phyloP scores from a whole-genome alignment of 2,888 invertebrate genomes.

The Megamerina dolium region DNA sequence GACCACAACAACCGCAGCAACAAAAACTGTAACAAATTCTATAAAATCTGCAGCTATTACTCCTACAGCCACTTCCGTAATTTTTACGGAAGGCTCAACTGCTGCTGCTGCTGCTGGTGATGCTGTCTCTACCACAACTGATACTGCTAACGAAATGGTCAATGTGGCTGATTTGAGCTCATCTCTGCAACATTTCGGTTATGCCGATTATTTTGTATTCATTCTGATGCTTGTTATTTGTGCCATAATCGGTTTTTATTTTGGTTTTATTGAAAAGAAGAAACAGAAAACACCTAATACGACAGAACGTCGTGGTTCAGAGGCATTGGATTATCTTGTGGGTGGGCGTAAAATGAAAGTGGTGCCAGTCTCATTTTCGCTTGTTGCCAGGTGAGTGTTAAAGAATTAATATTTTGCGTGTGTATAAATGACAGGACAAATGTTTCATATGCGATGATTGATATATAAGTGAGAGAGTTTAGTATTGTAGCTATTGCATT shows the following conservation, averaged over 20 bases:
- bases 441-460: too few relatives aligned
- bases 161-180: constrained; percentile 45
- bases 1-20: constrained; percentile 14
- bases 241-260: constrained; percentile 73
- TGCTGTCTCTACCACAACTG: background rate
- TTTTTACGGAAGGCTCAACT: background rate
- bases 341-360: constrained; percentile 77
- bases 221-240: constrained; percentile 70
- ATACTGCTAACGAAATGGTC: constrained; percentile 19
- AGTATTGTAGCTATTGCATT: too few relatives aligned
- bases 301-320: constrained; percentile 38
- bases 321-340: constrained; percentile 65
- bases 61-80: constrained; percentile 7
- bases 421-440: too few relatives aligned
- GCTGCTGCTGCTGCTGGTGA: constrained; percentile 8
- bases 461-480: too few relatives aligned
- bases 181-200: constrained; percentile 61
- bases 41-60: too few relatives aligned
- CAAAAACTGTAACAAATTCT: constrained; percentile 18
- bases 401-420: too few relatives aligned
- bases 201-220: constrained; percentile 74
- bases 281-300: constrained; percentile 28
- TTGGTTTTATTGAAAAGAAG: constrained; percentile 66
- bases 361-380: constrained; percentile 76
- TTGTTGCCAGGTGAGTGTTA: constrained; percentile 72